Evolutionary conservation across 2,797 vertebrate species (phyloP), one percentile per base, ranked within the genome.

Genomic region (Leptoclinus maculatus): DNA sequence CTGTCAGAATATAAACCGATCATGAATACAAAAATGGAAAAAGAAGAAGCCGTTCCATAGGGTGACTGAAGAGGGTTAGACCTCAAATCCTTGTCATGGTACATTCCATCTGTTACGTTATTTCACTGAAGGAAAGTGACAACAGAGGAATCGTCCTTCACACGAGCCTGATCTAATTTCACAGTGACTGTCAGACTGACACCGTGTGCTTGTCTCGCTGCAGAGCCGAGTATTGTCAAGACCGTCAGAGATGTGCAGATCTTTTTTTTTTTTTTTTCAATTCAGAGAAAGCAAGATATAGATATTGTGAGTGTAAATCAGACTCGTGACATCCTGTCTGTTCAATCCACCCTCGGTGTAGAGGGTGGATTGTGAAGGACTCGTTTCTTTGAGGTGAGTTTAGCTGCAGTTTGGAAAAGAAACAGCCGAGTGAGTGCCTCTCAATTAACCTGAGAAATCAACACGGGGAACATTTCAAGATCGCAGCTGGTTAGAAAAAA

Each of bases 71-170:
- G 34, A 7, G 49, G 39, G 29, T 76, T 62, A 63, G 72, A 74
- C 39, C 62, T 70, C 9, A 7, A 16, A 43, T 36, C 23, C 14
- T 9, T 76, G 54, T 78, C 73, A 63, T 58, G 71, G 71, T 63
- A 41, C 62, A 70, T 69, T 63, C 68, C 68, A 64, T 87, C 70
- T 74, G 64, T 76, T 83, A 51, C 85, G 49, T 71, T 57, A 76
- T 66, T 82, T 54, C 23, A 21, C 16, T 19, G 3, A 70, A 51
- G 21, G 58, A 68, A 81, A 54, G 73, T 73, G 66, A 63, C 41
- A 58, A 45, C 67, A 39, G 54, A 49, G 27, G 63, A 60, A 64
- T 74, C n/a, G 29, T 60, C 76, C 74, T 78, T 81, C 69, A 83
- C 62, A 68, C 6, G 8, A 69, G 71, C 43, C 71, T 71, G 68